These are phyloP conservation scores for Hyperoplus immaculatus DNA, from an alignment of 2,797 vertebrate species.

Conservation along the genomic window DNA sequence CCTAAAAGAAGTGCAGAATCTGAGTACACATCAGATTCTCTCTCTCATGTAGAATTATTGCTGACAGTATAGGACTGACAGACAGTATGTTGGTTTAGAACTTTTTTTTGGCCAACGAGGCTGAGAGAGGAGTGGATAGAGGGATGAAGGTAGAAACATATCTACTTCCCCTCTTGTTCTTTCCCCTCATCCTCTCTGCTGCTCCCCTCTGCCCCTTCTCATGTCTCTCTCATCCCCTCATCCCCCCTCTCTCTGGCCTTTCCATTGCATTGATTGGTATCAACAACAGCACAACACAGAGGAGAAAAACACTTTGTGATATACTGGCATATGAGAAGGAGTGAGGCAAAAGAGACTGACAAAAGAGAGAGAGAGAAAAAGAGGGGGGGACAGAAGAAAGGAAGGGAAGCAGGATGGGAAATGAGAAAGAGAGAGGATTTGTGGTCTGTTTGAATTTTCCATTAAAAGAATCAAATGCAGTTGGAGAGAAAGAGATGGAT, in stretches of 20 bases:
- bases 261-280: slow-evolving; percentile 88
- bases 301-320: slow-evolving; percentile 82
- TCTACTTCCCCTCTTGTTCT: neutral
- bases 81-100: slow-evolving; percentile 62
- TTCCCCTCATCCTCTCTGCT: neutral
- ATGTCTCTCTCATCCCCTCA: neutral
- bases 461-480: slow-evolving; percentile 74
- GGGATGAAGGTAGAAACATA: slow-evolving; percentile 11
- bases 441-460: slow-evolving; percentile 65
- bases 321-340: slow-evolving; percentile 81
- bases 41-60: slow-evolving; percentile 25
- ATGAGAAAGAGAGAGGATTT: slow-evolving; percentile 27
- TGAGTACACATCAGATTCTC: neutral
- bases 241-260: slow-evolving; percentile 82
- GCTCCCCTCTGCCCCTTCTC: slow-evolving; percentile 19
- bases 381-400: slow-evolving; percentile 4
- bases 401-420: slow-evolving; percentile 13
- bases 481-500: slow-evolving; percentile 65
- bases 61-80: slow-evolving; percentile 69
- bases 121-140: neutral
- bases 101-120: slow-evolving; percentile 19
- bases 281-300: slow-evolving; percentile 79
- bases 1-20: neutral
- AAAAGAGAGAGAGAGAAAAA: slow-evolving; percentile 11
- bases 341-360: slow-evolving; percentile 13